phyloP scores from a whole-genome alignment of 2,888 invertebrate species.

The Phalangium opilio region DNA sequence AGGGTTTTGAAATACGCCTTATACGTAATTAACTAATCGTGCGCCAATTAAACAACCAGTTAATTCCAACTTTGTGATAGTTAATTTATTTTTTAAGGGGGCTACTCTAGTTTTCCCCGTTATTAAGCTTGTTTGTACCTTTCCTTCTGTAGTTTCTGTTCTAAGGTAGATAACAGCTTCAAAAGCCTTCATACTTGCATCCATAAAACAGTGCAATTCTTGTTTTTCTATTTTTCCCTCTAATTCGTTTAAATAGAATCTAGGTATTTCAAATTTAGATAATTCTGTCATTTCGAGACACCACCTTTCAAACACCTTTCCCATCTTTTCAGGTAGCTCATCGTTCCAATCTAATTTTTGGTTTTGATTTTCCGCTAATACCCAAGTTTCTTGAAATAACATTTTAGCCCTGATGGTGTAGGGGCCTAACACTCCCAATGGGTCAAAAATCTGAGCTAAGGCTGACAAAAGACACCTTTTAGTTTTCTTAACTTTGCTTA shows the following conservation, averaged over 20 bases:
- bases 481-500: too few species aligned
- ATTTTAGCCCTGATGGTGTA: constrained; percentile 17
- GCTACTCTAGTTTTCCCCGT: constrained; percentile 9
- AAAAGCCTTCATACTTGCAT: constrained; percentile 20
- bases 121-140: too few species aligned
- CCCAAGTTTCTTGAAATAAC: constrained; percentile 22
- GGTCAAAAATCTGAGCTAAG: constrained; percentile 8
- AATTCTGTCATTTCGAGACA: background rate
- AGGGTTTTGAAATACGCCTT: background rate
- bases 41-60: constrained; percentile 12
- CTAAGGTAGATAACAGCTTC: constrained; percentile 18
- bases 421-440: constrained; percentile 16
- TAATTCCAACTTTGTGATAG: constrained; percentile 21
- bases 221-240: constrained; percentile 1
- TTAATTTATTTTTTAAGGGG: constrained; percentile 17
- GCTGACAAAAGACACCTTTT: too few species aligned
- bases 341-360: constrained; percentile 19
- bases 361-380: constrained; percentile 1
- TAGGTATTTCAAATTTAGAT: constrained; percentile 4
- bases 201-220: constrained; percentile 16
- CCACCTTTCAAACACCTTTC: constrained; percentile 1
- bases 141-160: background rate
- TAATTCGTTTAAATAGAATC: constrained; percentile 1
- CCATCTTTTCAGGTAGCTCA: constrained; percentile 10
- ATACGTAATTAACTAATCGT: constrained; percentile 2